A percentile compares a stretch with the other conserved stretches of the same genome.
These are phyloP conservation scores for Ibidorhyncha struthersii DNA, from an alignment of 2,113 vertebrate genomes.

Conservation along the genomic window DNA sequence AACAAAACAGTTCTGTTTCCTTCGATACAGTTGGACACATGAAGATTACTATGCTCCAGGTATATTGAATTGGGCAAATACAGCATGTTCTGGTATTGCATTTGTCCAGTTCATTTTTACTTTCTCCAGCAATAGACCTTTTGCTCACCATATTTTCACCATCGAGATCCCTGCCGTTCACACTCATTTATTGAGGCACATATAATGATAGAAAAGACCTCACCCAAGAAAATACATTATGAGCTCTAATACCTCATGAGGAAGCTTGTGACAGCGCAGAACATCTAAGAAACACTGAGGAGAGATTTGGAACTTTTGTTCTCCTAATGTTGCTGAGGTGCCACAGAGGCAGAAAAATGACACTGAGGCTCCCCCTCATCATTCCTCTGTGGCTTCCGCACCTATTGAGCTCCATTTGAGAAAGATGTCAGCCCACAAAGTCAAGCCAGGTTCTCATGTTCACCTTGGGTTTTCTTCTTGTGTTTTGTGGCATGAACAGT, in stretches of 20 bases:
- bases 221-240: rapidly evolving
- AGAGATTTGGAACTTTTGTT: neutral
- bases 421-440: neutral
- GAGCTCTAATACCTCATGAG: neutral
- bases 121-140: neutral
- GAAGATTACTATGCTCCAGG: neutral
- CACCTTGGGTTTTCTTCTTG: neutral
- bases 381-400: neutral
- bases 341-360: neutral
- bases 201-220: neutral
- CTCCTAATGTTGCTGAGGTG: neutral
- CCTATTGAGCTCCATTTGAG: rapidly evolving
- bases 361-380: neutral
- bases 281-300: neutral
- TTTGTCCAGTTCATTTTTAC: neutral
- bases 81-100: neutral
- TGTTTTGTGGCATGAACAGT: neutral
- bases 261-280: neutral
- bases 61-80: neutral
- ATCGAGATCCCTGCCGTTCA: rapidly evolving
- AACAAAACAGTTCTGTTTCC: neutral
- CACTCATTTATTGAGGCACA: rapidly evolving
- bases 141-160: neutral
- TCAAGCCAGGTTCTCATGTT: rapidly evolving
- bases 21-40: neutral